phyloP scores from a whole-genome alignment of 2,888 invertebrate species.

The Scaptomyza flava region DNA sequence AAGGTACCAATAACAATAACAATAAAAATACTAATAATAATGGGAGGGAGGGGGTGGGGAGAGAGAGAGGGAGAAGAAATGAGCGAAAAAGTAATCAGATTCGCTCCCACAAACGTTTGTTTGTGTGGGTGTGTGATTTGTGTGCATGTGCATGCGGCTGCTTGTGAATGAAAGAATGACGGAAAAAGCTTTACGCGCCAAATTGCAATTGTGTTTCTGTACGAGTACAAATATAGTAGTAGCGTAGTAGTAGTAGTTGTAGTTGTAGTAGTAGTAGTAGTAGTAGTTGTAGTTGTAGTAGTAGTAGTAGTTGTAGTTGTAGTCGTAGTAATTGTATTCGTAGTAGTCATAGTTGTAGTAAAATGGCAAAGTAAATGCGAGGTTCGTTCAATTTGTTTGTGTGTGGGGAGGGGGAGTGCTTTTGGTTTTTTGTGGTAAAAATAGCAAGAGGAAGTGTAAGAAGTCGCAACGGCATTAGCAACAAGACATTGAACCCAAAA shows the following conservation, averaged over 20 bases:
- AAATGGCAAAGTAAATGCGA: constrained; percentile 6
- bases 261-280: background rate
- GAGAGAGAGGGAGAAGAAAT: background rate
- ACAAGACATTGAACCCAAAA: constrained; percentile 46
- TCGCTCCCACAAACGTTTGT: background rate
- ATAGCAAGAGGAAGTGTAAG: background rate
- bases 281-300: background rate
- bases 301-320: background rate
- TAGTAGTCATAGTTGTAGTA: background rate
- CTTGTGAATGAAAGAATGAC: constrained; percentile 51
- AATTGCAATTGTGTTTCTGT: constrained; percentile 32
- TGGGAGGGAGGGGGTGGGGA: background rate
- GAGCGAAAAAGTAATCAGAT: constrained; percentile 5
- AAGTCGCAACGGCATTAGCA: background rate
- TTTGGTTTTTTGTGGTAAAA: too few relatives aligned
- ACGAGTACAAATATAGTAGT: constrained; percentile 13
- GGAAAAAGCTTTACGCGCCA: constrained; percentile 50
- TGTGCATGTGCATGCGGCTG: constrained; percentile 21
- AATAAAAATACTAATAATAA: constrained; percentile 15
- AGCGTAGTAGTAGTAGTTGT: constrained; percentile 8
- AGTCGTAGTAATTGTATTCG: background rate
- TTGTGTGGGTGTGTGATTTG: background rate
- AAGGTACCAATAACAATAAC: constrained; percentile 16
- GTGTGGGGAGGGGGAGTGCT: background rate
- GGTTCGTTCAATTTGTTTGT: constrained; percentile 14